These are phyloP conservation scores for Augochlora pura DNA, from an alignment of 1,140 invertebrate species.

Conservation along the genomic window DNA sequence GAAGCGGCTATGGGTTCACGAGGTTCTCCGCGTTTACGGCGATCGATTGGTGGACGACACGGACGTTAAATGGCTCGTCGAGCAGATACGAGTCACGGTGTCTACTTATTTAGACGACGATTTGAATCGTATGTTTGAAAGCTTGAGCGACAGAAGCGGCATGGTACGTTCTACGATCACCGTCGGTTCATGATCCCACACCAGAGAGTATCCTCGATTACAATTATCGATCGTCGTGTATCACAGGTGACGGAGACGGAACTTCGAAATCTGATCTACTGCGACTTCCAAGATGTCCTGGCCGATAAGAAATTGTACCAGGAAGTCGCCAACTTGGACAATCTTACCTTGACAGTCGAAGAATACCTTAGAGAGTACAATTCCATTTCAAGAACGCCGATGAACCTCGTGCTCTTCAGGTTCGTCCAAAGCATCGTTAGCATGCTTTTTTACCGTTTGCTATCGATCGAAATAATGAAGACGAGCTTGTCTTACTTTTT, in stretches of 20 bases:
- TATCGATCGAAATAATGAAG: too few species aligned
- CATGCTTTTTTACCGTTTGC: not conserved
- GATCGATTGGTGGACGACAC: constrained; percentile 93
- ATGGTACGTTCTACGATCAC: not conserved
- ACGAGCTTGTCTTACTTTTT: too few species aligned
- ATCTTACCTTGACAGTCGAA: constrained; percentile 89
- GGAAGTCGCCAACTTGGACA: constrained; percentile 92
- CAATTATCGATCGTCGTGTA: not conserved
- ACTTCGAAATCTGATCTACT: constrained; percentile 93
- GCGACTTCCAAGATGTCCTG: constrained; percentile 96
- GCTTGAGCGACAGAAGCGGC: constrained; percentile 66
- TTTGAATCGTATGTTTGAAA: constrained; percentile 77
- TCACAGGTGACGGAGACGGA: constrained; percentile 88
- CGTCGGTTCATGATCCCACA: not conserved
- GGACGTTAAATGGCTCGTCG: constrained; percentile 91
- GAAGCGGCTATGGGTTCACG: constrained; percentile 96
- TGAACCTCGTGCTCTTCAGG: constrained; percentile 97
- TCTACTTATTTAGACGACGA: constrained; percentile 79
- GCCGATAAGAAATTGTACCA: constrained; percentile 92
- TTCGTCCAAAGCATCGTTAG: constrained; percentile 78
- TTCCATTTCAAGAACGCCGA: constrained; percentile 97
- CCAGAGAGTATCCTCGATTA: not conserved
- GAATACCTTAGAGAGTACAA: constrained; percentile 95
- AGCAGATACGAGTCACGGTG: constrained; percentile 83
- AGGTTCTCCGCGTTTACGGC: constrained; percentile 95